Base-by-base conservation (phyloP, 2,888 invertebrate genomes). In the Agrilus mali region DNA sequence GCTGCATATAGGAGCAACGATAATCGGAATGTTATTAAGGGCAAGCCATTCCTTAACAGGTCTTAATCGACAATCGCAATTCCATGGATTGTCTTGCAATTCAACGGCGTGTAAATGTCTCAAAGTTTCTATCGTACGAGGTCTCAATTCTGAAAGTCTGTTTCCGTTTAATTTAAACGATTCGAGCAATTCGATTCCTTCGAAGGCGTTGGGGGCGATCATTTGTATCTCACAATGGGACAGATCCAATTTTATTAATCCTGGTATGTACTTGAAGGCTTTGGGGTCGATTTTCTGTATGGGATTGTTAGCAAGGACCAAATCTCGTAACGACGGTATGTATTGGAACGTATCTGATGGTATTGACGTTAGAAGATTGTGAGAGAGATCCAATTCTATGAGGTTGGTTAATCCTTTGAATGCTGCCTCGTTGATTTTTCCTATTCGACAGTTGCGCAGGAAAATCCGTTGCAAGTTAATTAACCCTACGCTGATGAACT, bases 401-500 rank as follows among this genome's bases (percentile, higher is more conserved):
- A 92, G 75, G 71, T 92, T 93, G 48, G 87, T 87, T 45, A 93
- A 73, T 45, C 88, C 88, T 57, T 79, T 78, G 64, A 93, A 85
- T 15, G 93, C 89, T 57, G 82, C 75, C 49, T 80, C 77, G 60
- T 92, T 85, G 64, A 93, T 88, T 68, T 84, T 84, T 48, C 86
- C 85, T 61, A 93, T 81, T 56, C 80, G 81, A 65, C 92, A 92
- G 61, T 76, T 82, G 49, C 83, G 78, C 60, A 93, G 69, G 68
- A 85, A 89, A 44, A 93, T 78, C 60, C 86, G 79, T 69, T 93
- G 92, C 52, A 93, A 72, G 69, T 92, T 90, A 50, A 87, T 74
- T 46, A 93, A 74, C 47, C 85, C 86, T 27, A 84, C 82, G 52
- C 82, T 75, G 47, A 80, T 74, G 65, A 93, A 93, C 50, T 85